A percentile compares a stretch with the other conserved stretches of the same genome.
phyloP scores from a whole-genome alignment of 2,113 vertebrate genomes.

The Stigmatopora nigra region DNA sequence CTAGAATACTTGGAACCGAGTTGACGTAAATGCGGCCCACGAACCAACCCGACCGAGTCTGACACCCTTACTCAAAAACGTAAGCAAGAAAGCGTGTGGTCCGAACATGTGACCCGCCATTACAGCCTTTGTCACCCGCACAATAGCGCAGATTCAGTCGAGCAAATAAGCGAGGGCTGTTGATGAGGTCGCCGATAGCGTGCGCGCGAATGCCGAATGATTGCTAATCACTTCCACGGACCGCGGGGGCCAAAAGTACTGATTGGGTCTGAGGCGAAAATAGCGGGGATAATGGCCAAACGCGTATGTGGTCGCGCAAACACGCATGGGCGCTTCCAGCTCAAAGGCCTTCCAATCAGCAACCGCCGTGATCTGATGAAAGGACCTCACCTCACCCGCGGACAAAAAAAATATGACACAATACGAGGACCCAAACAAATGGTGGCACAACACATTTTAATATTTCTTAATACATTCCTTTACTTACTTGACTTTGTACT shows the following conservation, averaged over 20 bases:
- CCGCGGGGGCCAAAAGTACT: constrained; percentile 33
- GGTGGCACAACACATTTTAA: no score
- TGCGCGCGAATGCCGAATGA: constrained; percentile 60
- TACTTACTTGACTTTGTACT: no score
- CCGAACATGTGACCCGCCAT: constrained; percentile 23
- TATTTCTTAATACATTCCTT: no score
- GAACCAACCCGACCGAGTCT: no score
- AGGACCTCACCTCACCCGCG: constrained; percentile 55
- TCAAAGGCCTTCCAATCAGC: constrained; percentile 55
- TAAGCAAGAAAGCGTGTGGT: neutral
- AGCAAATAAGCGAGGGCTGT: constrained; percentile 33
- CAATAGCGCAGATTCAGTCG: constrained; percentile 16
- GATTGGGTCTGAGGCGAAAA: constrained; percentile 45
- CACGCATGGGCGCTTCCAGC: constrained; percentile 10
- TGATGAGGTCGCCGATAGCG: constrained; percentile 62
- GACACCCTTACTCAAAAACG: no score
- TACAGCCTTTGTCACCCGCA: constrained; percentile 32
- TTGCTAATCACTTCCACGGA: constrained; percentile 60
- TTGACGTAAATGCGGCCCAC: no score
- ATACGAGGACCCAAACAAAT: constrained; percentile 46
- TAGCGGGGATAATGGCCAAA: constrained; percentile 20
- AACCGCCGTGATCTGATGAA: constrained; percentile 45
- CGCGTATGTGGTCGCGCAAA: constrained; percentile 32
- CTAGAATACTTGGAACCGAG: no score
- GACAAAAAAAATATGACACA: constrained; percentile 61